Conservation (phyloP, 2,797 vertebrate genomes). For the Gymnoscopelus braueri region DNA sequence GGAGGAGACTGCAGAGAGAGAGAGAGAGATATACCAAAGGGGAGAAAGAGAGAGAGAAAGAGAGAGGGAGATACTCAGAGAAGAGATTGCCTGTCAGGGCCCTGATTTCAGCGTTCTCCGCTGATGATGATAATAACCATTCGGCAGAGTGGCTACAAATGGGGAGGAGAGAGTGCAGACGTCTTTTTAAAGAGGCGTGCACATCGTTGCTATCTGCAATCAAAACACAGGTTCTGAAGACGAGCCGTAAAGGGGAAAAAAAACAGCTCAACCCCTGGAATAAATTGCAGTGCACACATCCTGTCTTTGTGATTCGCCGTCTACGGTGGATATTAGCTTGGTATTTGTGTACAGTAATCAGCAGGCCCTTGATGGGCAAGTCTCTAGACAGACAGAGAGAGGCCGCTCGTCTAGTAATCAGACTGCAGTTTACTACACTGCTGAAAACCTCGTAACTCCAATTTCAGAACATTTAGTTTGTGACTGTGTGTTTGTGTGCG, state of each 20-base stretch:
- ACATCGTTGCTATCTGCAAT: slow-evolving; percentile 79
- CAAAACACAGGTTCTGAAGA: slow-evolving; percentile 77
- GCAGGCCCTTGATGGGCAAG: slow-evolving; percentile 62
- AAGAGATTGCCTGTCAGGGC: slow-evolving; percentile 78
- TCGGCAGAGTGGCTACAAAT: slow-evolving; percentile 75
- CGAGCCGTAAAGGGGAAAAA: slow-evolving; percentile 30
- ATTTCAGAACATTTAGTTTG: slow-evolving; percentile 9
- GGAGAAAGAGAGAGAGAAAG: not conserved
- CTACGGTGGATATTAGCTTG: slow-evolving; percentile 68
- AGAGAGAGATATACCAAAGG: not conserved
- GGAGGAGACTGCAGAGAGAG: slow-evolving; percentile 50
- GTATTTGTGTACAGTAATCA: slow-evolving; percentile 79
- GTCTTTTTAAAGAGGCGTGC: slow-evolving; percentile 71
- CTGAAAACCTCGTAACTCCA: slow-evolving; percentile 41
- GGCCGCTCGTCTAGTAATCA: slow-evolving; percentile 68
- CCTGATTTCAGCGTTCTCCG: slow-evolving; percentile 73
- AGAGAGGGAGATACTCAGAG: slow-evolving; percentile 37
- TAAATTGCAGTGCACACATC: slow-evolving; percentile 68
- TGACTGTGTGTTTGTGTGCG: too few relatives aligned
- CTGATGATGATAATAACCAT: slow-evolving; percentile 83
- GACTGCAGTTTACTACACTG: slow-evolving; percentile 49
- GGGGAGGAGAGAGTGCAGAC: slow-evolving; percentile 56
- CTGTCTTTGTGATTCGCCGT: slow-evolving; percentile 71
- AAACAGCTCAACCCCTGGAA: not conserved
- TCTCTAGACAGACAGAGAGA: slow-evolving; percentile 58